A percentile compares a stretch with the other conserved stretches of the same genome.
phyloP scores from a whole-genome alignment of 2,113 vertebrate species.

The Phrynosoma platyrhinos region DNA sequence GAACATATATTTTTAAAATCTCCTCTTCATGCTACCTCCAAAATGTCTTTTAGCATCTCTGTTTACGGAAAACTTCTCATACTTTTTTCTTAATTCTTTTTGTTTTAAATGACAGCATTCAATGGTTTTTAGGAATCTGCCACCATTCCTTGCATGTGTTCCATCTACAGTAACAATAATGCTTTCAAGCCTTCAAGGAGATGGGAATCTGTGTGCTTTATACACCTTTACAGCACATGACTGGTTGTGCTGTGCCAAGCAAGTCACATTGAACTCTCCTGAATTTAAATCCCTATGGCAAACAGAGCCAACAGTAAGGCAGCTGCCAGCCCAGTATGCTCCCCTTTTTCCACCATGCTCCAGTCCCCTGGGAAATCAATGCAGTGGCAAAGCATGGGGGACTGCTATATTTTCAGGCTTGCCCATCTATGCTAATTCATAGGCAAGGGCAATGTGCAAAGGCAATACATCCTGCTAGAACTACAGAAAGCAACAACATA shows the following conservation, averaged over 20 bases:
- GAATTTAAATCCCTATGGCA: slow-evolving; percentile 1
- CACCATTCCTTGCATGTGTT: neutral
- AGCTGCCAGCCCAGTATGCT: neutral
- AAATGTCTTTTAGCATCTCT: neutral
- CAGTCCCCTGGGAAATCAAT: too few relatives aligned
- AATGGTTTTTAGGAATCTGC: neutral
- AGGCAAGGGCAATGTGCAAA: neutral
- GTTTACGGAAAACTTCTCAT: neutral
- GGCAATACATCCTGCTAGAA: neutral
- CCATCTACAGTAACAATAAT: neutral
- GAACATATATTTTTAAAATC: neutral
- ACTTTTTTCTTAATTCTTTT: too few relatives aligned
- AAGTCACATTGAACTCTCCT: slow-evolving; percentile 14
- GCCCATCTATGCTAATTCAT: too few relatives aligned
- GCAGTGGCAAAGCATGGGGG: neutral
- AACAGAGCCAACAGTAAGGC: neutral
- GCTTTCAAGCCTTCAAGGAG: neutral
- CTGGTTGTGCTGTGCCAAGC: neutral
- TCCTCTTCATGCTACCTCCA: neutral
- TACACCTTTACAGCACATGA: slow-evolving; percentile 21
- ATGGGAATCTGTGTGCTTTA: neutral
- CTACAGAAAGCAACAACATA: neutral
- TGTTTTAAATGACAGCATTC: too few relatives aligned
- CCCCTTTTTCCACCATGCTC: neutral
- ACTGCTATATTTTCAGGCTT: too few relatives aligned